Evolutionary conservation across 1,140 invertebrate species (phyloP).

Genomic region (Lysiphlebus fabarum): DNA sequence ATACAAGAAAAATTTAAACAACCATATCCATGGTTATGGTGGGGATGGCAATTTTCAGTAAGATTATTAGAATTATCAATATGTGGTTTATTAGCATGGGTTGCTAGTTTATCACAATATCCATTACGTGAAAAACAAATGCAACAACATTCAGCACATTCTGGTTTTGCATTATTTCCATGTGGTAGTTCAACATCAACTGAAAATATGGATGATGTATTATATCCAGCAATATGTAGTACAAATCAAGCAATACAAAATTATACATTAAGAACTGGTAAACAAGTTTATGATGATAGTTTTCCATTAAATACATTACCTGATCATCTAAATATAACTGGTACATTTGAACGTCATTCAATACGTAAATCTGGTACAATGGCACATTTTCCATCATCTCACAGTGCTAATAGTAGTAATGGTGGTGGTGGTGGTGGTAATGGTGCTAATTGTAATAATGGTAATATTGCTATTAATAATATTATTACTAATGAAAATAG

Average conservation of each 20-base stretch:
- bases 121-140: conserved; percentile 55
- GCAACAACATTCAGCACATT: conserved; percentile 53
- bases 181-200: conserved; percentile 74
- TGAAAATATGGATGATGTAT: conserved; percentile 60
- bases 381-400: conserved; percentile 45
- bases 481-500: conserved; percentile 33
- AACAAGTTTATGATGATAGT: conserved; percentile 70
- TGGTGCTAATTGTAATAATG: too few relatives aligned
- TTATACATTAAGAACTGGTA: conserved; percentile 74
- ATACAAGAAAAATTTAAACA: conserved; percentile 58
- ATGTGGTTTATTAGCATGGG: conserved; percentile 77
- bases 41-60: conserved; percentile 82
- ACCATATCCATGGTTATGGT: conserved; percentile 76
- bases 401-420: too few relatives aligned
- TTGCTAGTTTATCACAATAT: conserved; percentile 65
- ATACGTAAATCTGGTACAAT: conserved; percentile 55
- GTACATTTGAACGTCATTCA: conserved; percentile 54
- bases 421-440: too few relatives aligned
- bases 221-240: conserved; percentile 79
- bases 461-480: too few relatives aligned
- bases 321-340: conserved; percentile 55
- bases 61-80: conserved; percentile 80
- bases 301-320: conserved; percentile 60
- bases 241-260: conserved; percentile 81
- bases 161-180: conserved; percentile 72